Evolutionary conservation across 2,888 invertebrate genomes (phyloP), one percentile per base, ranked within the genome.

Genomic region (Lepas anatifera): DNA sequence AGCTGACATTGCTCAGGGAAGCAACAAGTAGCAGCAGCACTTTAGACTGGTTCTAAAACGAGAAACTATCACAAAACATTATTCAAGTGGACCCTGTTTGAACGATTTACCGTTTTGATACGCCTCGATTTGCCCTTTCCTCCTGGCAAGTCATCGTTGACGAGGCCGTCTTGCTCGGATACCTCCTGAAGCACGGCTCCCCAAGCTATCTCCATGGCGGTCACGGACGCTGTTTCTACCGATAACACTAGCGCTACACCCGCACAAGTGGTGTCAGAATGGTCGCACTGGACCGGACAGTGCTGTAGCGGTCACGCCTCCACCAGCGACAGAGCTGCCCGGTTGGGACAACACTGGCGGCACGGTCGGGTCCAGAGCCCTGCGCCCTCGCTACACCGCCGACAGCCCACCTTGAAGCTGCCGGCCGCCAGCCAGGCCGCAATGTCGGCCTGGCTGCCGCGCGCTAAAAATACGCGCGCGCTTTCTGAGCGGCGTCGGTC

Each of bases 131-230:
- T 58, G 32, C 58, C 58, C 58, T 58, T 58, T 18, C 58, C 32
- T 8, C 7, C 8, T n/a, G n/a, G n/a, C 1, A 16, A 1, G 1
- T 58, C 58, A 22, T 66, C 41, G 66, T 66, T 66, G 66, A 66
- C 25, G 11, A 66, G 39, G 11, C 66, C 66, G 11, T 66, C 66
- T 16, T 66, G 66, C 22, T 66, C 66, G 25, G 13, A 8, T 13
- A 66, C 66, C 37, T 66, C 66, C 66, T 66, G 66, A 11, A 66
- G 66, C 66, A 66, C 66, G 16, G 66, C 66, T 2, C 66, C 41
- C 66, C 66, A 66, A 8, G 66, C 66, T 25, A 66, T 66, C 39
- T 66, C 66, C 66, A 66, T 66, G n/a, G n/a, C n/a, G n/a, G n/a
- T n/a, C n/a, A n/a, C n/a, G n/a, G n/a, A n/a, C n/a, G n/a, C n/a